Conservation (phyloP, 1,140 invertebrate species). For the Paracyclopina nana region DNA sequence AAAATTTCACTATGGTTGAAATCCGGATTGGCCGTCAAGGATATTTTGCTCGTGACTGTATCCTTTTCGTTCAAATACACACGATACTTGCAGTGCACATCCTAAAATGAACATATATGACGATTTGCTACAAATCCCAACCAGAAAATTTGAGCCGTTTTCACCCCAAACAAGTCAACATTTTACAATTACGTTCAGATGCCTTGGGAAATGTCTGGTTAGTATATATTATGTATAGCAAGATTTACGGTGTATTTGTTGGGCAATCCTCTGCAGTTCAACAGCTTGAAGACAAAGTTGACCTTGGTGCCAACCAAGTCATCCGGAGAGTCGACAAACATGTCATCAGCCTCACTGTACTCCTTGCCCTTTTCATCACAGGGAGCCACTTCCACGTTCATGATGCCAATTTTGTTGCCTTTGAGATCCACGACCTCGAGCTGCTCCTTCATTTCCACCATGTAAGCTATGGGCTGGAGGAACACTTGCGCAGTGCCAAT, state of each 20-base stretch:
- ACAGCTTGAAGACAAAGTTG: conserved; percentile 31
- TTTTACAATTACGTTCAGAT: neutral
- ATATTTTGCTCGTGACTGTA: conserved; percentile 27
- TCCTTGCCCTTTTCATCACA: conserved; percentile 30
- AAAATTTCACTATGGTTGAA: conserved; percentile 33
- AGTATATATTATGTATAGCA: neutral
- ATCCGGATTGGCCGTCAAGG: conserved; percentile 32
- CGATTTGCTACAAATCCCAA: neutral
- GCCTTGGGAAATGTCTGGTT: no score
- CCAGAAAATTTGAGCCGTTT: neutral
- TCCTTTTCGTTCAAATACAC: conserved; percentile 32
- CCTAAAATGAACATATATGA: conserved; percentile 24
- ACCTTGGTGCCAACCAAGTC: conserved; percentile 29
- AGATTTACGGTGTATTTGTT: conserved; percentile 31
- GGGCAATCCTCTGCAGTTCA: conserved; percentile 30
- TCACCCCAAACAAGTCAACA: neutral
- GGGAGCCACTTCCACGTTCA: conserved; percentile 32
- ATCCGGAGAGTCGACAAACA: conserved; percentile 30
- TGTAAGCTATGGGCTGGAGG: conserved; percentile 22
- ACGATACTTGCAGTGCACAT: conserved; percentile 33
- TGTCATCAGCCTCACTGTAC: conserved; percentile 31
- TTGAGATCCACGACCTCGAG: conserved; percentile 34
- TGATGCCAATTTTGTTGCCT: conserved; percentile 33
- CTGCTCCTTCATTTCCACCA: conserved; percentile 32
- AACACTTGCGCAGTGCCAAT: conserved; percentile 34